Conservation (phyloP, 2,888 invertebrate species). For the Archaeoteleia sp. region DNA sequence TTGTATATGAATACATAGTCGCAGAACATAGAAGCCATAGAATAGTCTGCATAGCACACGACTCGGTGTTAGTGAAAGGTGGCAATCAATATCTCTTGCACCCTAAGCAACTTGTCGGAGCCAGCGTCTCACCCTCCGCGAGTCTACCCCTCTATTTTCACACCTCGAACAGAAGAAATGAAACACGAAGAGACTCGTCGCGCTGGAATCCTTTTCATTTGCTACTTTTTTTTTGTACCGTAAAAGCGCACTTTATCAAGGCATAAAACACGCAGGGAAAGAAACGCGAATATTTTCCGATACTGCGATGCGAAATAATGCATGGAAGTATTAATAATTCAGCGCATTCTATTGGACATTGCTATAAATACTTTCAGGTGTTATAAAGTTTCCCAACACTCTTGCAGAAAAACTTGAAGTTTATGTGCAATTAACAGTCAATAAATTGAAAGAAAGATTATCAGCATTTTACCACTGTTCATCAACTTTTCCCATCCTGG, state of each 20-base stretch:
- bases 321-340: background rate
- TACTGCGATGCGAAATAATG: no score
- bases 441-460: no score
- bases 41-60: constrained; percentile 12
- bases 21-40: constrained; percentile 17
- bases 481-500: no score
- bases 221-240: background rate
- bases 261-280: background rate
- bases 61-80: constrained; percentile 48
- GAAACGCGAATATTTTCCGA: background rate
- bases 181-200: constrained; percentile 3
- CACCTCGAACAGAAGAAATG: background rate
- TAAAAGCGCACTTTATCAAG: constrained; percentile 3
- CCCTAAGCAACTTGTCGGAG: constrained; percentile 54
- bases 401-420: no score
- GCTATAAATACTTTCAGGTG: no score
- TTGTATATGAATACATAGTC: background rate
- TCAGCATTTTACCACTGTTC: no score
- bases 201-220: constrained; percentile 1
- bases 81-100: constrained; percentile 66
- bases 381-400: no score
- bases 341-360: no score
- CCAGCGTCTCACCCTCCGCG: constrained; percentile 12
- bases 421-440: no score
- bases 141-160: constrained; percentile 7